Percentiles rank a stretch among this genome's conserved stretches.
Conservation (phyloP, 2,113 vertebrate species). For the Mus pahari region DNA sequence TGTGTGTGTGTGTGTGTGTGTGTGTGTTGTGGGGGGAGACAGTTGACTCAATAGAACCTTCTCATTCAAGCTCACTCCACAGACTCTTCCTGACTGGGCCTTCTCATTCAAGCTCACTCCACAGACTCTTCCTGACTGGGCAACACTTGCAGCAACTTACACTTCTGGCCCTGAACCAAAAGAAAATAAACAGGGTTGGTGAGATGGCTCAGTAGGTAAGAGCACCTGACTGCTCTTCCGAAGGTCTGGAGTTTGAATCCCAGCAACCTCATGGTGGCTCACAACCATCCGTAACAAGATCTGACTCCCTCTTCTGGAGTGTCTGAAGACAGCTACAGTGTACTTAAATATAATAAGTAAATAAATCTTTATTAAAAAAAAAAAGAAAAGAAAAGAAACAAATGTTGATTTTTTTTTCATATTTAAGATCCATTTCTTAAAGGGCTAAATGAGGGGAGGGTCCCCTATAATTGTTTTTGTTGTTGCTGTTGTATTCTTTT, state of each 20-base stretch:
- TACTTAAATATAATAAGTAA: no score
- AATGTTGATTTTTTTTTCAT: slow-evolving; percentile 20
- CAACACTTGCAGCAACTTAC: background rate
- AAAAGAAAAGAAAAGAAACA: background rate
- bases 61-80: background rate
- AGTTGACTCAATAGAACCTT: background rate
- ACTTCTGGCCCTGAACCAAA: background rate
- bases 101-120: background rate
- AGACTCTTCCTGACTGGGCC: no score
- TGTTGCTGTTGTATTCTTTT: background rate
- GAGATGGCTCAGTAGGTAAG: no score
- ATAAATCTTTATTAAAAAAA: no score
- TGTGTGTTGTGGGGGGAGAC: background rate
- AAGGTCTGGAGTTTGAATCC: no score
- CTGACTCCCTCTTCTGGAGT: no score
- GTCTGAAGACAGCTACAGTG: no score
- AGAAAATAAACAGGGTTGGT: no score
- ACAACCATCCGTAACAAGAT: no score
- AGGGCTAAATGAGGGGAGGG: background rate
- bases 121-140: background rate
- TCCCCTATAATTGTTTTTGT: background rate
- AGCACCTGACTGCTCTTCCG: no score
- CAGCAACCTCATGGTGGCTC: no score
- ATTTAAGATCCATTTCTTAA: background rate
- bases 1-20: no score